Base-by-base conservation (phyloP, 2,113 vertebrate genomes). In the Crotophaga sulcirostris region DNA sequence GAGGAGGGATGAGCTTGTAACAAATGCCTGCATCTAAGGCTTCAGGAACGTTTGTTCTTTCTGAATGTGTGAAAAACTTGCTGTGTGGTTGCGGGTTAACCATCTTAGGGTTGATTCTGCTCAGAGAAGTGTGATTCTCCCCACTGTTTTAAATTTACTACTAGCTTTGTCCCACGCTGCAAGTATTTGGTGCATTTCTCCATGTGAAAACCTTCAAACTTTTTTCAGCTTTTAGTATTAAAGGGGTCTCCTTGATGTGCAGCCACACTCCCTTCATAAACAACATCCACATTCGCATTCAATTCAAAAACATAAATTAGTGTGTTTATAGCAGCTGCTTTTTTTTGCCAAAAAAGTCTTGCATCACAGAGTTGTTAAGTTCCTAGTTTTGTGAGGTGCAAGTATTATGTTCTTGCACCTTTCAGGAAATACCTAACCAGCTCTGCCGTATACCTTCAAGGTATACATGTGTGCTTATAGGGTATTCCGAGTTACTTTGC, bases 401-500 rank as follows among this genome's bases (percentile, higher is more conserved):
- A 28, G 9, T 51, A 26, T 31, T 10, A 9, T 54, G n/a, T 81
- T 70, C 10, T 17, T 54, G 11, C 4, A 18, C 31, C 13, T 84
- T 87, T 14, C 0, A 0, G 40, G 26, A 87, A 79, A 33, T 54
- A 42, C 7, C 14, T 38, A 34, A 87, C 25, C 4, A 13, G 3
- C 15, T n/a, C 67, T 51, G 55, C 20, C 29, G 2, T 74, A 59
- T 5, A 66, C 9, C 36, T 49, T 87, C 20, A 73, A 55, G 62
- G 5, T 13, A 13, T 60, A 12, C 0, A 1, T 38, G 18, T 18
- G 6, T 0, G 0, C 38, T n/a, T 45, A 66, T 21, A 12, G 15
- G 1, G 3, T 79, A 10, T 86, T 92, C 21, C 49, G 42, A 36
- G 21, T 70, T 62, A 49, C 18, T 86, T 59, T 67, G 45, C 52